Percentiles rank a stretch among this genome's conserved stretches.
Conservation (phyloP, 2,797 vertebrate species). For the Ctenochaetus hawaiiensis region DNA sequence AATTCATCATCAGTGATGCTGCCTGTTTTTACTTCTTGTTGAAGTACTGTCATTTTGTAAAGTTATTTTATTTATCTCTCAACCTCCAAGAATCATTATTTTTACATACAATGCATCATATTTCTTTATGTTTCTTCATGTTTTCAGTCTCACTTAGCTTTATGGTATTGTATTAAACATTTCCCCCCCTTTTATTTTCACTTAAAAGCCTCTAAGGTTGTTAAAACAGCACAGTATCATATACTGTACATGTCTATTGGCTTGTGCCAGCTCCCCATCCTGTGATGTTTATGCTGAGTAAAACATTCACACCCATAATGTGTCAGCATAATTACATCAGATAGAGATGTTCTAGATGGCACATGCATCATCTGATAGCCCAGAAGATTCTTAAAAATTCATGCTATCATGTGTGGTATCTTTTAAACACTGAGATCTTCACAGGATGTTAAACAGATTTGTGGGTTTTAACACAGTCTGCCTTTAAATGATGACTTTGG, state of each 20-base stretch:
- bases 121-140: not conserved
- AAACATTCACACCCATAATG: not conserved
- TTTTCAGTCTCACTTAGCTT: not conserved
- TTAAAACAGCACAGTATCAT: not conserved
- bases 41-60: not conserved
- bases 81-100: not conserved
- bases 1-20: not conserved
- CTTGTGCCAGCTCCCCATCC: not conserved
- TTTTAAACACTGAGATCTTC: not conserved
- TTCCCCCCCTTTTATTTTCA: not conserved
- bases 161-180: not conserved
- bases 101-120: not conserved
- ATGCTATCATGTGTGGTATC: not conserved
- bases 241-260: not conserved
- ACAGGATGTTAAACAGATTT: not conserved
- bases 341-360: not conserved
- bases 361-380: not conserved
- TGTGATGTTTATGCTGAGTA: not conserved
- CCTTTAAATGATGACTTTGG: not conserved
- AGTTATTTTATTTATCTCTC: not conserved
- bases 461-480: not conserved
- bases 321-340: not conserved
- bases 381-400: not conserved
- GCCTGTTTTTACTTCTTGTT: not conserved
- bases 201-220: not conserved